Evolutionary conservation across 2,888 invertebrate genomes (phyloP), one percentile per base, ranked within the genome.

Genomic region (Eilema sororculum): DNA sequence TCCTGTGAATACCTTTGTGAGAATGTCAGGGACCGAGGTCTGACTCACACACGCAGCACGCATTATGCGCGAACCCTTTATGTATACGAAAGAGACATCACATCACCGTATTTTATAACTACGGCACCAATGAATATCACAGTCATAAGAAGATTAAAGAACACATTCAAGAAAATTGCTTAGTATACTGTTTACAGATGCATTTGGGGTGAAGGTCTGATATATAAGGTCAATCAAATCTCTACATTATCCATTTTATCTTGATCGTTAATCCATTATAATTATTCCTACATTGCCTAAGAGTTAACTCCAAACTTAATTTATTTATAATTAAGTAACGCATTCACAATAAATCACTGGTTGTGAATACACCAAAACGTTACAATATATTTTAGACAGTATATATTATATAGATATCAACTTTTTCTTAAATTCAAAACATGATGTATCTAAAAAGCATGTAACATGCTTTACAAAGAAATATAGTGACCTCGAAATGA

Each of bases 401-500:
- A 57, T 28, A 41, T n/a, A 65, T 46, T 28, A 67, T 37, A 46
- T 52, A 67, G 67, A 68, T 63, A 56, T 20, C 24, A 20, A 58
- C 58, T 75, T 70, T 65, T 78, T 78, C 64, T 69, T 70, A 76
- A 77, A 87, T 83, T 85, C 84, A 84, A 89, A 87, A 88, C 86
- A 87, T 88, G 87, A 87, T 88, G 86, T 80, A 77, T 79, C 84
- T 89, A 90, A 91, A 88, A 86, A 89, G 87, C 89, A 90, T 91
- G 89, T 89, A 89, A 90, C 90, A 92, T 91, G 91, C 88, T 90
- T 90, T 87, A 89, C 87, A 89, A 88, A 93, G 89, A 91, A 87
- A 90, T 89, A 89, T 87, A 85, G 85, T 90, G 94, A 91, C 95
- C 95, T 91, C 93, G 89, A 94, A 93, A 93, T 90, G 90, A 93